A percentile compares a stretch with the other conserved stretches of the same genome.
These are phyloP conservation scores for Camponotus floridanus DNA, from an alignment of 1,140 invertebrate species.

Conservation along the genomic window DNA sequence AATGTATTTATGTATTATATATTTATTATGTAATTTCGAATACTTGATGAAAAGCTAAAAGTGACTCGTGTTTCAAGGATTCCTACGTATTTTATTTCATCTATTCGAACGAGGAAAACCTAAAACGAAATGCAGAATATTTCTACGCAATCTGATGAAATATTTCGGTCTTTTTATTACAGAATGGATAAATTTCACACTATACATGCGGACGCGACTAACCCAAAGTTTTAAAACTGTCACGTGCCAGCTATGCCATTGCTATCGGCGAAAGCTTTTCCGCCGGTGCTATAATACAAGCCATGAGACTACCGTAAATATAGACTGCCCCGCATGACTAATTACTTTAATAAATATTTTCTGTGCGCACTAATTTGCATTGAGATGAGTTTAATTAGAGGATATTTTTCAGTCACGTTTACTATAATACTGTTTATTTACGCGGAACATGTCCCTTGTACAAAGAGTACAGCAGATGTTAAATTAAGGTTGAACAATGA, in stretches of 20 bases:
- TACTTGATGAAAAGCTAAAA: neutral
- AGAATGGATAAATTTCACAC: neutral
- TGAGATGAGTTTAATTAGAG: conserved; percentile 60
- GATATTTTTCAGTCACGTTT: conserved; percentile 57
- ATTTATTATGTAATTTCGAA: neutral
- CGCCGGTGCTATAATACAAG: conserved; percentile 16
- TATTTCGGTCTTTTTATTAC: neutral
- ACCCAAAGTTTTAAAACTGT: conserved; percentile 46
- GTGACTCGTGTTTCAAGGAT: neutral
- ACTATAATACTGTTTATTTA: conserved; percentile 44
- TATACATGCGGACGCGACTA: conserved; percentile 1
- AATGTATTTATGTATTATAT: neutral
- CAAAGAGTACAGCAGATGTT: neutral
- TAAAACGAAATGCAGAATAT: neutral
- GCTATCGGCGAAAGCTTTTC: conserved; percentile 47
- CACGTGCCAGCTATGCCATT: conserved; percentile 23
- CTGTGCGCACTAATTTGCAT: conserved; percentile 55
- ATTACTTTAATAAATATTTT: conserved; percentile 63
- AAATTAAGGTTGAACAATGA: conserved; percentile 39
- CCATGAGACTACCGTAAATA: conserved; percentile 47
- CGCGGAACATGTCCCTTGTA: neutral
- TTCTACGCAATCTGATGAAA: neutral
- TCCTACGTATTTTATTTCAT: neutral
- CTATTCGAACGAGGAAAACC: neutral
- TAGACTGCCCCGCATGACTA: conserved; percentile 51